Conservation (phyloP, 2,888 invertebrate species). For the Digitonthophagus gazella region DNA sequence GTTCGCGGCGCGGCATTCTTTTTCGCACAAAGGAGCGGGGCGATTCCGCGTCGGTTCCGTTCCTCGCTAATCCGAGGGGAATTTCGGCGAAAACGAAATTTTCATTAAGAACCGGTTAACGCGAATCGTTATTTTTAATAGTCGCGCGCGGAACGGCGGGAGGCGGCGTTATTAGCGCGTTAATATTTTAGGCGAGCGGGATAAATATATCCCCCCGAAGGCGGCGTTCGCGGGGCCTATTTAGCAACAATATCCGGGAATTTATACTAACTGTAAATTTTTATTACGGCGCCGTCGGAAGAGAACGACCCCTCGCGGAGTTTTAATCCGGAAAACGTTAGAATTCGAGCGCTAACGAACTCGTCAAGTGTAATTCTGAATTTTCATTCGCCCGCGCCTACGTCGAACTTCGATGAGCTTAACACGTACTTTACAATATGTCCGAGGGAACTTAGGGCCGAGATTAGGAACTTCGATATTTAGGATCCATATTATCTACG, state of each 20-base stretch:
- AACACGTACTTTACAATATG: neutral
- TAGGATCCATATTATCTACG: neutral
- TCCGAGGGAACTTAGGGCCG: neutral
- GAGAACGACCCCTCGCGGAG: too few relatives aligned
- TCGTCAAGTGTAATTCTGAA: too few relatives aligned
- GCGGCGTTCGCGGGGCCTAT: too few relatives aligned
- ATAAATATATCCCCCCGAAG: too few relatives aligned
- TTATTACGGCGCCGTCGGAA: too few relatives aligned
- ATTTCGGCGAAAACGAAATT: neutral
- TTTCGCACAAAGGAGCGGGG: neutral
- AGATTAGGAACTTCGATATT: neutral
- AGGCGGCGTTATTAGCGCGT: too few relatives aligned
- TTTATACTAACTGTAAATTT: too few relatives aligned
- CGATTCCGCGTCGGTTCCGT: neutral
- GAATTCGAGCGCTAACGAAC: too few relatives aligned
- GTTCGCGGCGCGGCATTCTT: neutral
- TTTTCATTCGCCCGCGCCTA: neutral
- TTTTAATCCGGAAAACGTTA: too few relatives aligned
- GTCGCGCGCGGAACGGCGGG: too few relatives aligned
- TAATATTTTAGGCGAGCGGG: too few relatives aligned
- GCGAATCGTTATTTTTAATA: neutral
- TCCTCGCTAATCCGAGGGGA: neutral
- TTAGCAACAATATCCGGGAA: too few relatives aligned
- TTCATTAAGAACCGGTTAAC: neutral
- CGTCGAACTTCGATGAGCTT: neutral